Conservation (phyloP, 1,140 invertebrate species). For the Bombyx mori region DNA sequence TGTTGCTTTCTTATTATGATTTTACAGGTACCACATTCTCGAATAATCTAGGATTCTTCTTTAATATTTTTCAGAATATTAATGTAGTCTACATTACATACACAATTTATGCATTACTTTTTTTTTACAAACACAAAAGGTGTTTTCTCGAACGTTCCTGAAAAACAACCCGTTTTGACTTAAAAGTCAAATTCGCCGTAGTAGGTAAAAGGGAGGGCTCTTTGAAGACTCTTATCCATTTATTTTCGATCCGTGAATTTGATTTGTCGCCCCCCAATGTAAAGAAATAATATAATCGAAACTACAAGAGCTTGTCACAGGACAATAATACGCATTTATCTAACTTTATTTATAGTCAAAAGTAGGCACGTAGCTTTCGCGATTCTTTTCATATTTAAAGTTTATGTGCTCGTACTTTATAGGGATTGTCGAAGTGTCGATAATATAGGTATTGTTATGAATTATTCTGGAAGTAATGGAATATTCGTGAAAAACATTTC, state of each 20-base stretch:
- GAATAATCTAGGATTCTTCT: too few relatives aligned
- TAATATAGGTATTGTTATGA: constrained; percentile 19
- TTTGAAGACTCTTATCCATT: constrained; percentile 24
- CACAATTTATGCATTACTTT: neutral
- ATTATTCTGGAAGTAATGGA: neutral
- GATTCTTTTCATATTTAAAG: constrained; percentile 59
- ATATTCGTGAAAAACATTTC: too few relatives aligned
- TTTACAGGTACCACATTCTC: too few relatives aligned
- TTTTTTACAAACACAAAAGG: neutral
- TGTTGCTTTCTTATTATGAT: too few relatives aligned
- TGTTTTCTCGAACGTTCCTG: neutral
- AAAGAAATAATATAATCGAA: constrained; percentile 21
- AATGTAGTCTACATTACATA: neutral
- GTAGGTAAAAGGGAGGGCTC: constrained; percentile 19
- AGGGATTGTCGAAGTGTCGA: constrained; percentile 28
- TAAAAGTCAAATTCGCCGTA: constrained; percentile 21
- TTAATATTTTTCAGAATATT: too few relatives aligned
- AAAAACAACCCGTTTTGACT: constrained; percentile 26
- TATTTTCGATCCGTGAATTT: constrained; percentile 30
- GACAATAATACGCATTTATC: constrained; percentile 65
- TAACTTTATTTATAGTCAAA: constrained; percentile 59
- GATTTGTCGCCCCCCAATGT: constrained; percentile 23
- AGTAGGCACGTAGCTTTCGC: constrained; percentile 48
- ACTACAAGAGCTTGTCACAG: constrained; percentile 34
- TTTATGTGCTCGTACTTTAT: constrained; percentile 40